Conservation (phyloP, 2,797 vertebrate genomes). For the Hippocampus kuda region DNA sequence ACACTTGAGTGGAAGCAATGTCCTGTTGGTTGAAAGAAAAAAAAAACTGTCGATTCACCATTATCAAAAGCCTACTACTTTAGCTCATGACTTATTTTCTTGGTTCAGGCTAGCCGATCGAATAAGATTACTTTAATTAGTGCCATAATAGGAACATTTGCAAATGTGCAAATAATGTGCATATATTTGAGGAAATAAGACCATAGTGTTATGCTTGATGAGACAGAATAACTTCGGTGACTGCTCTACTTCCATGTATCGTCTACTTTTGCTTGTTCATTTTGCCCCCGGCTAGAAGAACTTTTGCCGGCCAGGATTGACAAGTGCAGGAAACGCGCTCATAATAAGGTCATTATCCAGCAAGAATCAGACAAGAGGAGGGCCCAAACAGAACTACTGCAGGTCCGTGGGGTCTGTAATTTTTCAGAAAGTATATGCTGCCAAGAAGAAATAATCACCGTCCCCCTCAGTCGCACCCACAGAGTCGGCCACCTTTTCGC, state of each 20-base stretch:
- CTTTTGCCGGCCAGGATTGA: not conserved
- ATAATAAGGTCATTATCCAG: not conserved
- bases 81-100: not conserved
- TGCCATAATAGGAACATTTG: too few species aligned
- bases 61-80: not conserved
- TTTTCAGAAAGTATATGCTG: not conserved
- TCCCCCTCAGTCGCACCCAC: slow-evolving; percentile 30
- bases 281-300: not conserved
- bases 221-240: not conserved
- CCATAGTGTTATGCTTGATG: not conserved
- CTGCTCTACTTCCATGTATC: not conserved
- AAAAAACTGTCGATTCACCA: not conserved
- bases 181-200: not conserved
- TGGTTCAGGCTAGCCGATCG: not conserved
- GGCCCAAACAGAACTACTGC: not conserved
- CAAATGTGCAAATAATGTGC: not conserved
- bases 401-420: slow-evolving; percentile 13
- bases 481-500: slow-evolving; percentile 29
- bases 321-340: not conserved
- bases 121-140: not conserved
- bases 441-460: slow-evolving; percentile 21
- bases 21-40: not conserved
- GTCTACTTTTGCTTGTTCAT: not conserved
- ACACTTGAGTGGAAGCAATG: not conserved
- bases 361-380: not conserved